Conservation (phyloP, 2,797 vertebrate species). For the Nasua narica region DNA sequence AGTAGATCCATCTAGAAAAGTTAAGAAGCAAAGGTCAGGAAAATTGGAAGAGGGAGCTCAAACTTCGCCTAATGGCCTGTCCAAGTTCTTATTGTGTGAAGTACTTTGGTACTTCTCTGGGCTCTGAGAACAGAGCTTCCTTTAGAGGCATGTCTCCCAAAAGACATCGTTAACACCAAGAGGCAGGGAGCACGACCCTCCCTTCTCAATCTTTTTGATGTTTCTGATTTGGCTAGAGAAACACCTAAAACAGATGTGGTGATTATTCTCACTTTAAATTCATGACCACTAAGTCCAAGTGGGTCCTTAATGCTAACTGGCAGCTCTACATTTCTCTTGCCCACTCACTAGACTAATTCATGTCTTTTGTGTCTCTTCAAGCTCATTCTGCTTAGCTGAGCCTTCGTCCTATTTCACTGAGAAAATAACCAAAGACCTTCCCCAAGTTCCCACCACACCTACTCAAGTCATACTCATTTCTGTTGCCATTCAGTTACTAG, state of each 20-base stretch:
- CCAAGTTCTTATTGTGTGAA: background rate
- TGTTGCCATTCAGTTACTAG: background rate
- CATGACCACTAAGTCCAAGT: background rate
- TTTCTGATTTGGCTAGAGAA: constrained; percentile 11
- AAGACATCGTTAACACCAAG: background rate
- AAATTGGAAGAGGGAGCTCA: background rate
- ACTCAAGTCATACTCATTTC: background rate
- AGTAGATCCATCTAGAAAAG: background rate
- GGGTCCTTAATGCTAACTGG: background rate
- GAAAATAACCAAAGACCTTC: background rate
- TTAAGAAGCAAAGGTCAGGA: background rate
- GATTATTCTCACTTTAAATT: background rate
- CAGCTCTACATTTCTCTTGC: background rate
- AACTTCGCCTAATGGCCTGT: background rate
- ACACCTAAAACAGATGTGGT: background rate
- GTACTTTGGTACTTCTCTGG: background rate
- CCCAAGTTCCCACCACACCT: background rate
- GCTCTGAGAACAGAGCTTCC: background rate
- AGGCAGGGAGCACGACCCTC: background rate
- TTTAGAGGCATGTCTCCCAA: background rate
- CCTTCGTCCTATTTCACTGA: background rate
- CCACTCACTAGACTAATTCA: background rate
- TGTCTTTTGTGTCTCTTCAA: background rate
- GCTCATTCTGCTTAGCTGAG: background rate
- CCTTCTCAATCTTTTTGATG: background rate